Evolutionary conservation across 2,113 vertebrate species (phyloP), one percentile per base, ranked within the genome.

Genomic region (Oncorhynchus gorbuscha): DNA sequence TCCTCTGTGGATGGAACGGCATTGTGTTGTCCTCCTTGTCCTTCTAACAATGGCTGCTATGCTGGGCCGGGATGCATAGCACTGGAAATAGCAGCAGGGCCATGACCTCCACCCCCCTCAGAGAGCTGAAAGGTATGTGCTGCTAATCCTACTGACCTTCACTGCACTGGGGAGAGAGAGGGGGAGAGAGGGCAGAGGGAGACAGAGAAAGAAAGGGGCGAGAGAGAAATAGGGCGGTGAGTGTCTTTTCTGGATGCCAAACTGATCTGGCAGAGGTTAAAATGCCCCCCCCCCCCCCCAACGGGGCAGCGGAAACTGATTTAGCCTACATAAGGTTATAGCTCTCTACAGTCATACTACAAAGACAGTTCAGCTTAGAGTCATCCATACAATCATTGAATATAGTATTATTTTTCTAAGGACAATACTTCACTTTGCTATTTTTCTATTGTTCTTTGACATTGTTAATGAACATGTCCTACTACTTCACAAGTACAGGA

Each of bases 61-160:
- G 51, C 51, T 55, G 14, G 51, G 14, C 51, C 18, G 51, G 16
- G 67, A 78, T 80, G 76, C 68, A 32, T 3, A 26, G 26, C 30
- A 7, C 81, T 87, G 73, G 73, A 87, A 89, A 90, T 87, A 90
- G 86, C 76, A 32, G 18, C 20, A 45, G 55, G 69, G 79, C 77
- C 80, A 22, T 79, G 77, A 83, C 81, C 68, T 74, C 61, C 72
- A 81, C 26, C 78, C 72, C 72, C 68, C 74, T 73, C 24, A 72
- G 84, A 75, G 71, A 82, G 84, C 69, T 85, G 80, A 88, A 83
- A 89, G 87, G 87, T 89, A 90, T 87, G 90, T 84, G 86, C 71
- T 89, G 87, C 69, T 89, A 90, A 89, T 87, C 88, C 87, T 72
- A 76, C 83, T 87, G 86, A 87, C 90, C 90, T 90, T 88, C 66